Percentiles rank a stretch among this genome's conserved stretches.
These are phyloP conservation scores for Drosophila jambulina DNA, from an alignment of 1,140 invertebrate genomes.

Conservation along the genomic window DNA sequence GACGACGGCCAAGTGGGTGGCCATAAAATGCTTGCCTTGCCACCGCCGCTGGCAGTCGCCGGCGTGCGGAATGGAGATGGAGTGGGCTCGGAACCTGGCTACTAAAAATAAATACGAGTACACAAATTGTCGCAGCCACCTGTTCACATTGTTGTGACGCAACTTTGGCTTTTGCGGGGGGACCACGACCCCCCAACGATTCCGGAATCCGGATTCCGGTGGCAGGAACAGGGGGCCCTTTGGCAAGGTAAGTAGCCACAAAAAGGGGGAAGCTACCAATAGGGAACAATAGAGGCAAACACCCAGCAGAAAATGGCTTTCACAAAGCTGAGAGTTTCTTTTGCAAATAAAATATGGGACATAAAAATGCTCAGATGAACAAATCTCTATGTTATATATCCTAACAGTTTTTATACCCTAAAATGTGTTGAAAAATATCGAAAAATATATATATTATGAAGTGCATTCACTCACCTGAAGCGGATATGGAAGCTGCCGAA, in stretches of 20 bases:
- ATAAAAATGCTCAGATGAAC: neutral
- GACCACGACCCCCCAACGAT: neutral
- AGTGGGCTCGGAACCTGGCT: constrained; percentile 48
- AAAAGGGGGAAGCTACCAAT: constrained; percentile 9
- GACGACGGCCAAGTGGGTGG: constrained; percentile 63
- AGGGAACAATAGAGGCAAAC: constrained; percentile 10
- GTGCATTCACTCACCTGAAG: constrained; percentile 57
- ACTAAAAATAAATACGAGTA: constrained; percentile 83
- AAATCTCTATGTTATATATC: neutral
- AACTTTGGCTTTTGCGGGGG: constrained; percentile 45
- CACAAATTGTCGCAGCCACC: constrained; percentile 82
- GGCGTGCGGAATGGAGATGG: constrained; percentile 5
- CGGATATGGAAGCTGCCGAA: constrained; percentile 26
- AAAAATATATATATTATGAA: no score
- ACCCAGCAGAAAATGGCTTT: neutral
- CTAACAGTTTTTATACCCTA: neutral
- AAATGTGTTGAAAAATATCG: neutral
- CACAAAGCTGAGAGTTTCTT: neutral
- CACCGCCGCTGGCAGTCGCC: constrained; percentile 39
- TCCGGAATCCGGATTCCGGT: constrained; percentile 16
- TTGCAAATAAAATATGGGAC: neutral
- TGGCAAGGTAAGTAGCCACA: constrained; percentile 11
- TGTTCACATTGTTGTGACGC: constrained; percentile 82
- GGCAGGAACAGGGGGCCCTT: constrained; percentile 3
- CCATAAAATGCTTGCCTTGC: constrained; percentile 65